Conservation (phyloP, 2,113 vertebrate species). For the Pristiophorus japonicus region DNA sequence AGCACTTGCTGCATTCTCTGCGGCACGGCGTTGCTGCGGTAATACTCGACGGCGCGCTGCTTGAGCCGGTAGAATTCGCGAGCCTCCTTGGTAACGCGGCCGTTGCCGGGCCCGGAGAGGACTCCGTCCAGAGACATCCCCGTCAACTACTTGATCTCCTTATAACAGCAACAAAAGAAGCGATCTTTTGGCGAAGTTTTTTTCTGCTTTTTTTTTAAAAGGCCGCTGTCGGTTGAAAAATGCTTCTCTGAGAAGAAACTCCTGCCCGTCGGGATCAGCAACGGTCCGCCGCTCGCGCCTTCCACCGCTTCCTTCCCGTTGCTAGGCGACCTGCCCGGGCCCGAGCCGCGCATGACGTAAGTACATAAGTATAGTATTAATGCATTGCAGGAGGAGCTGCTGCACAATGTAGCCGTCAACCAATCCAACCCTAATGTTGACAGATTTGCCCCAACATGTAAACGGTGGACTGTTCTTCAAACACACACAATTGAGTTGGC, state of each 20-base stretch:
- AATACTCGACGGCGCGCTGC: conserved; percentile 62
- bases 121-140: conserved; percentile 19
- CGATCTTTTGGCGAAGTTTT: not conserved
- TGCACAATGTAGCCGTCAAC: too few relatives aligned
- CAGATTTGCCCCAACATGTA: not conserved
- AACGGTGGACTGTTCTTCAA: not conserved
- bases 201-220: not conserved
- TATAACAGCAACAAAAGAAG: not conserved
- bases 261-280: not conserved
- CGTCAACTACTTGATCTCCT: conserved; percentile 47
- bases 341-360: not conserved
- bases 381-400: too few relatives aligned
- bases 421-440: too few relatives aligned
- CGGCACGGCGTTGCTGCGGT: conserved; percentile 50
- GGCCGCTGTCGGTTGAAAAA: not conserved
- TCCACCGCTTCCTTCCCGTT: not conserved
- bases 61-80: conserved; percentile 43
- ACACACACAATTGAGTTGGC: not conserved
- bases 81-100: conserved; percentile 43
- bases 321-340: not conserved
- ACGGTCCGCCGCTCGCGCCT: not conserved
- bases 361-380: too few relatives aligned
- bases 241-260: not conserved
- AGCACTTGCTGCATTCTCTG: conserved; percentile 62
- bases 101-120: not conserved